phyloP scores from a whole-genome alignment of 2,888 invertebrate species.

The Pristionchus entomophagus region DNA sequence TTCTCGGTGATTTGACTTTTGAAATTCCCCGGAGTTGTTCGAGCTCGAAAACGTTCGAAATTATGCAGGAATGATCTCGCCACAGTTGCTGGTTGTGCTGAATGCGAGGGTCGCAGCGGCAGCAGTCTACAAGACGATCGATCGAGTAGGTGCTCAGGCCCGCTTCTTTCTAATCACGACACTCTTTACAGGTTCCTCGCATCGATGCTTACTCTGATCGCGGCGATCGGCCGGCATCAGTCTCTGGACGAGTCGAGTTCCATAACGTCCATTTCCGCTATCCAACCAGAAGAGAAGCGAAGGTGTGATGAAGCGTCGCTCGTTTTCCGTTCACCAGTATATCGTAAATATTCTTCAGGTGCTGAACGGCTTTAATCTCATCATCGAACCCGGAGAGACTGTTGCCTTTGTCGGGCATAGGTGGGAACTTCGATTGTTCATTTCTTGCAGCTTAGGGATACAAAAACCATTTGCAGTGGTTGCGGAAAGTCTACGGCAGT shows the following conservation, averaged over 20 bases:
- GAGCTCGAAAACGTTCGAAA: background rate
- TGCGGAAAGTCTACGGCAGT: background rate
- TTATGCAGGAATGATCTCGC: background rate
- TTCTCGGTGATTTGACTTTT: background rate
- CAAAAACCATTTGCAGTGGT: background rate
- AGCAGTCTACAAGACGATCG: background rate
- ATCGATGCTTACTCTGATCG: background rate
- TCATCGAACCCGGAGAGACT: background rate
- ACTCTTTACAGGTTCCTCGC: background rate
- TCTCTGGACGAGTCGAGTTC: background rate
- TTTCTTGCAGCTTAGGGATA: too few relatives aligned
- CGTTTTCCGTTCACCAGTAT: background rate
- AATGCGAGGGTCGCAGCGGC: background rate
- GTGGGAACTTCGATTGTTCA: background rate
- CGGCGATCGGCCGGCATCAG: background rate
- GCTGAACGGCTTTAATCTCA: background rate
- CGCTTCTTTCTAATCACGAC: background rate
- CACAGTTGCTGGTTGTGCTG: background rate
- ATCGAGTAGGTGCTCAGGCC: background rate
- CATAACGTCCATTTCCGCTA: background rate
- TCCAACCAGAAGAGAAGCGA: background rate
- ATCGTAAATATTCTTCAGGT: background rate
- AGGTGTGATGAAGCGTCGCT: background rate
- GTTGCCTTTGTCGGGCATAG: background rate
- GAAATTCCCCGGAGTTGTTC: background rate